Percentiles rank a stretch among this genome's conserved stretches.
phyloP scores from a whole-genome alignment of 2,113 vertebrate genomes.

The Agapornis roseicollis region DNA sequence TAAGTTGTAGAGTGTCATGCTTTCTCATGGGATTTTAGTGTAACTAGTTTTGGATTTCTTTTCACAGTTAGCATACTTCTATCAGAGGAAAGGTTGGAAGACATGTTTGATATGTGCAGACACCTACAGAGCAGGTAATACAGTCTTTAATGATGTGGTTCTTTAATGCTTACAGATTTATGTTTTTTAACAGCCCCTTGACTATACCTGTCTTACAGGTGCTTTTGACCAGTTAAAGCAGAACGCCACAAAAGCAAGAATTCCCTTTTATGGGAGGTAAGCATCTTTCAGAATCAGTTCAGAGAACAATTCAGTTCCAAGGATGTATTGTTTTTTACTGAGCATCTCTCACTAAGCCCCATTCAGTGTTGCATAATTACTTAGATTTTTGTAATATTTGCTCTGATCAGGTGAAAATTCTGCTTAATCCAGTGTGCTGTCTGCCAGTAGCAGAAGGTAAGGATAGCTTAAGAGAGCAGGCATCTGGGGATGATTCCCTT shows the following conservation, averaged over 20 bases:
- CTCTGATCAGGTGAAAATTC: not conserved
- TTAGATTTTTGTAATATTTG: not conserved
- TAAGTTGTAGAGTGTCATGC: not conserved
- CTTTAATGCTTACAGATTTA: not conserved
- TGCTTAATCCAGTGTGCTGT: not conserved
- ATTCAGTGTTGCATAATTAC: not conserved
- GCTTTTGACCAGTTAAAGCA: conserved; percentile 99
- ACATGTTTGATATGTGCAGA: conserved; percentile 98
- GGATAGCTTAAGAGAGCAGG: not conserved
- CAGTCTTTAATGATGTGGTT: not conserved
- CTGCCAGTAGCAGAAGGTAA: not conserved
- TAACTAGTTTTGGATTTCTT: conserved; percentile 41
- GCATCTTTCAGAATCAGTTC: not conserved
- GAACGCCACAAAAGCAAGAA: conserved; percentile 99
- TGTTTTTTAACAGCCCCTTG: not conserved
- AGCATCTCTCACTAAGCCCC: not conserved
- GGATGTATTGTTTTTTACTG: not conserved
- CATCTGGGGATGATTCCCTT: not conserved
- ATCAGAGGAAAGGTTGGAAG: conserved; percentile 99
- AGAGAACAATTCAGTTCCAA: not conserved
- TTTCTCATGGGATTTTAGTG: not conserved
- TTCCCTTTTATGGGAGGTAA: conserved; percentile 98
- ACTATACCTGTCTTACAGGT: conserved; percentile 76
- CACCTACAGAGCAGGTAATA: conserved; percentile 96
- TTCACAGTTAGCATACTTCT: conserved; percentile 93